Evolutionary conservation across 2,113 vertebrate species (phyloP), one percentile per base, ranked within the genome.

Genomic region (sheep (Ovis aries)): DNA sequence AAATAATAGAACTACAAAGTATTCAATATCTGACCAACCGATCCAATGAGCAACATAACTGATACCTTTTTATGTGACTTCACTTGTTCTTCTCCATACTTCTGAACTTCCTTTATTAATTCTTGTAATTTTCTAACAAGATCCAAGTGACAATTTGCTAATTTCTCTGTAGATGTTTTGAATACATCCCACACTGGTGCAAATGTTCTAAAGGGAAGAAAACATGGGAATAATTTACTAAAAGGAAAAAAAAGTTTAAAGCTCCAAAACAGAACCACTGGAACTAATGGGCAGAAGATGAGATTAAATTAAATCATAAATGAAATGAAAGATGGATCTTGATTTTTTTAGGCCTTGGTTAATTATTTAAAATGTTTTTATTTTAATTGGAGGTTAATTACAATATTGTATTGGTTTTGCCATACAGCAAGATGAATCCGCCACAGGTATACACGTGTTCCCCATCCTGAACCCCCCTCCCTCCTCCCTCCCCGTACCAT

Each of bases 111-210:
- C 97, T 99, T 99, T 98, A 99, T 99, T 96, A 99, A 99, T 31
- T 99, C 99, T 96, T 99, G 99, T 82, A 99, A 99, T 97, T 99
- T 99, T 97, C 99, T 99, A 97, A 99, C 99, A 50, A 99, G 99
- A 95, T 99, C 99, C 99, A 99, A 99, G 98, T 99, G 99, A 98
- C 99, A 99, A 88, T 98, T 98, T 97, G 99, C 99, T 98, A 99
- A 98, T 98, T 99, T 99, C 98, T 99, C 99, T 40, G 99, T 99
- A 57, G 99, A 99, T 50, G 98, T 99, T 99, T 99, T 99, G 98
- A 99, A 99, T 90, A 99, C 99, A 88, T 99, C 99, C 99, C 99
- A 99, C 87, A 99, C 99, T 31, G 99, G 99, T 85, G 99, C 99
- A 98, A 99, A 99, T 15, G 99, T 99, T 98, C 99, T 99, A 97